phyloP scores from a whole-genome alignment of 37 sponge, comb jelly and placozoan species.

The Petrosia ficiformis region DNA sequence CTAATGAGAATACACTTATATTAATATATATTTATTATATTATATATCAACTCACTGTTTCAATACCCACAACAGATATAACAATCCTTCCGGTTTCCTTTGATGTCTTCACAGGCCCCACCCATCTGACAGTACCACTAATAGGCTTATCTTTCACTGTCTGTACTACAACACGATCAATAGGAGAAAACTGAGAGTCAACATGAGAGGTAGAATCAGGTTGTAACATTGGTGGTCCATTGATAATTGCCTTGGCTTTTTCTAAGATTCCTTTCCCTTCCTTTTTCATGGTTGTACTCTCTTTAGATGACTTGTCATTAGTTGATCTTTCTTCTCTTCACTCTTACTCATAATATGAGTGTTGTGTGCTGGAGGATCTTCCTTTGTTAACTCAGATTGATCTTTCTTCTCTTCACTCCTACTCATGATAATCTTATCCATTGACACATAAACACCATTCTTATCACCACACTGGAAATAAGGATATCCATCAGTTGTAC shows the following conservation, averaged over 20 bases:
- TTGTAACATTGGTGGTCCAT: no score
- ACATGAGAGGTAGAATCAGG: background rate
- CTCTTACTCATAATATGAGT: background rate
- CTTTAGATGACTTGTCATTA: no score
- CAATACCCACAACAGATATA: conserved; percentile 36
- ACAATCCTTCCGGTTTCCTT: background rate
- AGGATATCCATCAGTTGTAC: conserved; percentile 33
- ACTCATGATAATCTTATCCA: conserved; percentile 15
- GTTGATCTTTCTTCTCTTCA: background rate
- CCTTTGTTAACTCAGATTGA: background rate
- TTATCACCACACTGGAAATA: conserved; percentile 44
- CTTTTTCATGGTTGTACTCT: background rate
- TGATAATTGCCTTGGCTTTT: no score
- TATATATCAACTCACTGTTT: conserved; percentile 71
- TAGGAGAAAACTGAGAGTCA: conserved; percentile 4
- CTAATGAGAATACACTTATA: background rate
- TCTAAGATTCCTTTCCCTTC: no score
- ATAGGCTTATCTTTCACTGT: background rate
- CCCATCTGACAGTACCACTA: conserved; percentile 52
- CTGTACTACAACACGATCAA: conserved; percentile 27
- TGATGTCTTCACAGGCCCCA: background rate
- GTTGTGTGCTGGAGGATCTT: background rate
- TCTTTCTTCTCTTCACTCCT: no score
- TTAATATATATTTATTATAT: background rate
- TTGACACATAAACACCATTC: conserved; percentile 58